Evolutionary conservation across 2,797 vertebrate genomes (phyloP).

Genomic region (Staurois parvus): DNA sequence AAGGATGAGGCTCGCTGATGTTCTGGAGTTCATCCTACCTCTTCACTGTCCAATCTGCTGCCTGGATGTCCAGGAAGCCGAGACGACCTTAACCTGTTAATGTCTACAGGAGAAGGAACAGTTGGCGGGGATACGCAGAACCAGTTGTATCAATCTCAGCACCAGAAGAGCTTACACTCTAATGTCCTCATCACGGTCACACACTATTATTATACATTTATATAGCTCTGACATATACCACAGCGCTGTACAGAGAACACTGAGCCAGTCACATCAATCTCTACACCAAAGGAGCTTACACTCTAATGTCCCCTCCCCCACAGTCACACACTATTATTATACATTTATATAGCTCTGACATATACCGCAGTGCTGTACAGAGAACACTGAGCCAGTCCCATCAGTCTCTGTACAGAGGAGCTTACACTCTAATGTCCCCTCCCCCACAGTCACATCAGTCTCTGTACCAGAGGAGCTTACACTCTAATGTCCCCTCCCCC

Average conservation of each 20-base stretch:
- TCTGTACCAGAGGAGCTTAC: not conserved
- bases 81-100: slow-evolving; percentile 30
- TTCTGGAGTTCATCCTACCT: slow-evolving; percentile 6
- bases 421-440: not conserved
- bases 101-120: not conserved
- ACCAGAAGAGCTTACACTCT: not conserved
- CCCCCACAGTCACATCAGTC: not conserved
- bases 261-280: not conserved
- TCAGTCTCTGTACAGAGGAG: not conserved
- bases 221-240: not conserved
- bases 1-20: slow-evolving; percentile 29
- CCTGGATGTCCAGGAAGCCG: slow-evolving; percentile 4
- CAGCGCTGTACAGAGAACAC: not conserved
- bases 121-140: not conserved
- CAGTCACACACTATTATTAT: not conserved
- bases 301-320: not conserved
- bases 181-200: not conserved
- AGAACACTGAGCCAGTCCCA: not conserved
- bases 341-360: no score
- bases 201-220: not conserved
- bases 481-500: no score
- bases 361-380: not conserved
- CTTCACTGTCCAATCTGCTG: slow-evolving; percentile 7
- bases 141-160: no score
- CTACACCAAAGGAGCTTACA: not conserved